Evolutionary conservation across 1,140 invertebrate genomes (phyloP).

Genomic region (Protaetia brevitarsis): DNA sequence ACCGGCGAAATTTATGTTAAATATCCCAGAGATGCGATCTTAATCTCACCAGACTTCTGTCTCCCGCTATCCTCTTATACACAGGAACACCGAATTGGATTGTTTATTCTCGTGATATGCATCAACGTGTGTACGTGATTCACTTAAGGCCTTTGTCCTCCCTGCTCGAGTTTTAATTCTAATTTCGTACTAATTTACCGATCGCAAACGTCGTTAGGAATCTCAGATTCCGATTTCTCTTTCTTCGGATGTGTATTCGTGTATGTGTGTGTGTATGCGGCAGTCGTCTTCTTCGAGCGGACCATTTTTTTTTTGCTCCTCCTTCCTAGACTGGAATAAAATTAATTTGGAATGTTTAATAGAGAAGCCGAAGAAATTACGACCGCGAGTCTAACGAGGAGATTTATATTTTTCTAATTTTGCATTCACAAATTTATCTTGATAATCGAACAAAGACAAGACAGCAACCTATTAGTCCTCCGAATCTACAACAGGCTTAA

Average conservation of each 20-base stretch:
- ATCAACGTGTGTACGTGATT: background rate
- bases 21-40: conserved; percentile 46
- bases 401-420: background rate
- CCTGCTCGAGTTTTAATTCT: background rate
- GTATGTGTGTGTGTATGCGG: too few relatives aligned
- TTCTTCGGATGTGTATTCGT: background rate
- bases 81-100: conserved; percentile 13
- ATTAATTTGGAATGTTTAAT: conserved; percentile 17
- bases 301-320: background rate
- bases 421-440: background rate
- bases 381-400: background rate
- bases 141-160: background rate
- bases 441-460: too few relatives aligned
- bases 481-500: too few relatives aligned
- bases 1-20: conserved; percentile 44
- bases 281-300: too few relatives aligned
- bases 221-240: background rate
- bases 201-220: background rate
- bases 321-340: background rate
- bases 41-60: conserved; percentile 36
- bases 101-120: conserved; percentile 12
- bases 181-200: conserved; percentile 17
- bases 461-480: too few relatives aligned
- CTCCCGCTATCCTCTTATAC: background rate
- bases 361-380: background rate